Evolutionary conservation across 1,140 invertebrate genomes (phyloP).

Genomic region (Diabrotica virgifera): DNA sequence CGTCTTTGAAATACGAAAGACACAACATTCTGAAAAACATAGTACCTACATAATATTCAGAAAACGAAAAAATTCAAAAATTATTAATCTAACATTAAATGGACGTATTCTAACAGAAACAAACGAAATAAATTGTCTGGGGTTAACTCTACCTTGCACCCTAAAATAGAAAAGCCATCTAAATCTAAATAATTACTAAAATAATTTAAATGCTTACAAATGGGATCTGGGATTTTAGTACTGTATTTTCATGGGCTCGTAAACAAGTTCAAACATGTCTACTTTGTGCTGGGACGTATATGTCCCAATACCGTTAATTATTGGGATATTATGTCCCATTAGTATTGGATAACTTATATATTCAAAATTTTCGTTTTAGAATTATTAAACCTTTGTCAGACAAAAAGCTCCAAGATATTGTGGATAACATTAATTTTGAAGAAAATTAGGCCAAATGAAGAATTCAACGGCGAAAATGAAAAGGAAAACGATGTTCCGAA

Average conservation of each 20-base stretch:
- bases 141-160: no score
- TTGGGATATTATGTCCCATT: not conserved
- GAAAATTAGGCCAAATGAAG: not conserved
- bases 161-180: no score
- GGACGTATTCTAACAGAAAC: no score
- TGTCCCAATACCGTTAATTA: not conserved
- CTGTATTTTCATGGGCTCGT: not conserved
- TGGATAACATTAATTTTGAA: not conserved
- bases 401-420: not conserved
- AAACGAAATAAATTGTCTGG: no score
- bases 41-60: no score
- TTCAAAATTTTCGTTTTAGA: not conserved
- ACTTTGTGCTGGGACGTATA: no score
- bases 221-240: constrained; percentile 1
- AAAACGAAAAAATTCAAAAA: no score
- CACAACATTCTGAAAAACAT: no score
- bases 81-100: no score
- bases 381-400: not conserved
- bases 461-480: not conserved
- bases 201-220: not conserved
- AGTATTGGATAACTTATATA: not conserved
- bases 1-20: no score
- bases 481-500: not conserved
- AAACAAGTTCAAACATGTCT: not conserved
- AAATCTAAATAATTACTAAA: not conserved